Base-by-base conservation (phyloP, 1,140 invertebrate species). In the Drosophila parvula region DNA sequence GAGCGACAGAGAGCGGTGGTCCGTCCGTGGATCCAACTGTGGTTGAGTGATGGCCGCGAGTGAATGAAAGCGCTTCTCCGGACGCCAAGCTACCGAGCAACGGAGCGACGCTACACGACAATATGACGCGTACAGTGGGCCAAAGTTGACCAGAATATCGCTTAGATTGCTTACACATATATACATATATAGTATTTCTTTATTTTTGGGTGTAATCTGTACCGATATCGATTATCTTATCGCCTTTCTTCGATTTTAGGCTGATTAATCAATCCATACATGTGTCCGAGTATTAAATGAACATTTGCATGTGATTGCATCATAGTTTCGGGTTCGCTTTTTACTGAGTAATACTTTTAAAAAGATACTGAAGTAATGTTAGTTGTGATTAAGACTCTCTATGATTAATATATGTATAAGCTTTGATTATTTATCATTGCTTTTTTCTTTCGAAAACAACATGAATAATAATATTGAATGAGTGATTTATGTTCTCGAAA, bases 181-280 rank as follows among this genome's bases (percentile, higher is more conserved):
- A 36, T 16, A 1, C 28, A 8, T 32, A 16, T 16, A 5, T 14
- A 36, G 22, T 32, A 11, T 65, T 7, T 27, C 14, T 30, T 38
- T 53, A 22, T 53, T 53, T 36, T 22, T 30, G 18, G 12, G 28
- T 1, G 18, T 10, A 27, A 64, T 68, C 43, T 43, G 8, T 45
- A n/a, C 12, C 27, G 18, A 48, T 68, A 48, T 28, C n/a, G 32
- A 7, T 27, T 58, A 62, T 68, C 65, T 68, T 68, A 68, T 68
- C 65, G 44, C 4, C 1, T 45, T 68, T 41, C 60, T 50, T 64
- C 14, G 18, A 64, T 27, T 64, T 48, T 27, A 12, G 9, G 45
- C 28, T 64, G 64, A 68, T 43, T 38, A 64, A 64, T 41, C 34
- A 36, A 64, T 43, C 16, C 50, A 67, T 47, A 67, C 30, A 11